These are phyloP conservation scores for Tor tambroides DNA, from an alignment of 2,113 vertebrate genomes.

Conservation along the genomic window DNA sequence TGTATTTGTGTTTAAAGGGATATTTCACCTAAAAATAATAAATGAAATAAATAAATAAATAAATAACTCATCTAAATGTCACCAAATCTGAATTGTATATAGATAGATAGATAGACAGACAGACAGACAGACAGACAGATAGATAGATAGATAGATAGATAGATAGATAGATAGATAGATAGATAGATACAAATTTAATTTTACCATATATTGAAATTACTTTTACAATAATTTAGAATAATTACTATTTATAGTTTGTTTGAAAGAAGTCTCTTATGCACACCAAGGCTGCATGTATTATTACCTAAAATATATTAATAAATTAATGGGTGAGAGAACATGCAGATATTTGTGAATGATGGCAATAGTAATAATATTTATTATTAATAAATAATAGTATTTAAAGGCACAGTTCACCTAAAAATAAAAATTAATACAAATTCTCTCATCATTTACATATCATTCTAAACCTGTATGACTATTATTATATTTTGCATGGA, in stretches of 20 bases:
- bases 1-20: not conserved
- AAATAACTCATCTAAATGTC: not conserved
- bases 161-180: too few species aligned
- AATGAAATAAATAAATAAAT: not conserved
- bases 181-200: too few species aligned
- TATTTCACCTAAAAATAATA: not conserved
- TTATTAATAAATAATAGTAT: too few species aligned
- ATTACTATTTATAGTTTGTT: too few species aligned
- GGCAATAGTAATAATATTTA: not conserved
- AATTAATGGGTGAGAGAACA: not conserved
- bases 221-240: too few species aligned
- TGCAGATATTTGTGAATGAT: not conserved
- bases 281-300: not conserved
- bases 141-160: too few species aligned
- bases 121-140: too few species aligned
- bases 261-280: not conserved
- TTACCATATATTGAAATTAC: too few species aligned
- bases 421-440: too few species aligned
- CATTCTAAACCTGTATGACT: not conserved
- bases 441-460: not conserved
- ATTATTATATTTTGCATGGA: not conserved
- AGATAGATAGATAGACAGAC: too few species aligned
- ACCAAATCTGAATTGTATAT: too few species aligned
- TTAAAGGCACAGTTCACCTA: not conserved
- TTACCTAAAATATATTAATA: too few species aligned